These are phyloP conservation scores for Aramus guarauna DNA, from an alignment of 2,113 vertebrate genomes.

Conservation along the genomic window DNA sequence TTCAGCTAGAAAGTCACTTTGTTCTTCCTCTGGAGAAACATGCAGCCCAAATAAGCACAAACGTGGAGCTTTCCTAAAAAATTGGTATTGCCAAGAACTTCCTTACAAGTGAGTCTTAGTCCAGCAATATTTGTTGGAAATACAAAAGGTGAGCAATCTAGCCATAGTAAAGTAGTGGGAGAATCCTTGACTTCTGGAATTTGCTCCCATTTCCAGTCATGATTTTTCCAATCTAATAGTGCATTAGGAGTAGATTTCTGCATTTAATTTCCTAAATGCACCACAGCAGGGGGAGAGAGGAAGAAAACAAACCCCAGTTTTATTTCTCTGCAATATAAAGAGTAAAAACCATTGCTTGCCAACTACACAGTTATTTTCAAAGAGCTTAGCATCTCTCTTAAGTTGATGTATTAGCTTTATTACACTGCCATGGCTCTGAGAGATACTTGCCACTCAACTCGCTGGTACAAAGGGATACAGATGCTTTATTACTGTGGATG, in stretches of 20 bases:
- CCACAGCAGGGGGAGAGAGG: not conserved
- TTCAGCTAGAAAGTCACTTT: not conserved
- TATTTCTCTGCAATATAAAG: conserved; percentile 1
- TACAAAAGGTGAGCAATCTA: not conserved
- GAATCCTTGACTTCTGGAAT: not conserved
- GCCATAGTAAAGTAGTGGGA: not conserved
- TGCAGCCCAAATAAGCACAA: not conserved
- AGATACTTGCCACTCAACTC: conserved; percentile 33
- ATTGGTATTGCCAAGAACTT: not conserved
- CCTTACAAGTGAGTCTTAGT: not conserved
- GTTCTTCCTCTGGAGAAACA: not conserved
- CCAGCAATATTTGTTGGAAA: not conserved
- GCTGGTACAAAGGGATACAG: not conserved
- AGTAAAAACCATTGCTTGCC: not conserved
- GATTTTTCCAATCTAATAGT: not conserved
- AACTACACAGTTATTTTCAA: conserved; percentile 34
- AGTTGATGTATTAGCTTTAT: conserved; percentile 55
- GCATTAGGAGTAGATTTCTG: not conserved
- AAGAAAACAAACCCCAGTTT: not conserved
- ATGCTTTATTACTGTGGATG: conserved; percentile 30
- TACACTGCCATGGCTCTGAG: conserved; percentile 35
- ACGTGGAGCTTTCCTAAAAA: not conserved
- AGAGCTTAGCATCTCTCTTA: conserved; percentile 28
- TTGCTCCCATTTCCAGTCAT: not conserved
- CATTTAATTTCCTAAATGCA: conserved; percentile 44